These are phyloP conservation scores for Anorthoa munda DNA, from an alignment of 2,888 invertebrate genomes.

Conservation along the genomic window DNA sequence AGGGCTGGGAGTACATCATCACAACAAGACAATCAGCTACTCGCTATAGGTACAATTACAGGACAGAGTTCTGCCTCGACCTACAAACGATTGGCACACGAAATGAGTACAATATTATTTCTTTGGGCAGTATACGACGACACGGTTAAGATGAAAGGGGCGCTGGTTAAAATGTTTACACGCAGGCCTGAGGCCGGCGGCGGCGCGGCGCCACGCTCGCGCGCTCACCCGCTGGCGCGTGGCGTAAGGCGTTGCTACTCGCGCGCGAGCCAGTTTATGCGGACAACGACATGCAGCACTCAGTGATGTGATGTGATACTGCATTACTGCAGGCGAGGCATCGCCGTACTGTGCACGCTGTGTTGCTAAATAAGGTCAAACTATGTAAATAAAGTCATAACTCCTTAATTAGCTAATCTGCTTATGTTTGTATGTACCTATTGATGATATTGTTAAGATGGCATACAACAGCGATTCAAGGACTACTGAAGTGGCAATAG, in stretches of 20 bases:
- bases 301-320: conserved; percentile 4
- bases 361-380: background rate
- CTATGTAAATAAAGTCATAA: background rate
- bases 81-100: conserved; percentile 59
- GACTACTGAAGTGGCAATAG: background rate
- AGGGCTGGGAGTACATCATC: background rate
- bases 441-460: too few relatives aligned
- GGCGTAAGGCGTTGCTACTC: conserved; percentile 1
- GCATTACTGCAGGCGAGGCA: background rate
- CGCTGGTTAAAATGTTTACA: conserved; percentile 64
- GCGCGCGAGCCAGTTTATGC: conserved; percentile 26
- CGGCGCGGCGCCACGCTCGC: conserved; percentile 20
- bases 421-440: background rate
- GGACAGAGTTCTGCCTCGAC: conserved; percentile 38
- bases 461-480: background rate
- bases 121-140: conserved; percentile 50
- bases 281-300: conserved; percentile 48
- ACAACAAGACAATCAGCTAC: background rate
- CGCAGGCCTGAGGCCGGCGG: conserved; percentile 31
- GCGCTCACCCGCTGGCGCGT: too few relatives aligned
- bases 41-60: conserved; percentile 5
- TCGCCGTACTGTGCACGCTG: background rate
- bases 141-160: conserved; percentile 63
- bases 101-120: conserved; percentile 54
- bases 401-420: too few relatives aligned